These are phyloP conservation scores for Odontamblyopus lacepedii DNA, from an alignment of 2,797 vertebrate species.

Conservation along the genomic window DNA sequence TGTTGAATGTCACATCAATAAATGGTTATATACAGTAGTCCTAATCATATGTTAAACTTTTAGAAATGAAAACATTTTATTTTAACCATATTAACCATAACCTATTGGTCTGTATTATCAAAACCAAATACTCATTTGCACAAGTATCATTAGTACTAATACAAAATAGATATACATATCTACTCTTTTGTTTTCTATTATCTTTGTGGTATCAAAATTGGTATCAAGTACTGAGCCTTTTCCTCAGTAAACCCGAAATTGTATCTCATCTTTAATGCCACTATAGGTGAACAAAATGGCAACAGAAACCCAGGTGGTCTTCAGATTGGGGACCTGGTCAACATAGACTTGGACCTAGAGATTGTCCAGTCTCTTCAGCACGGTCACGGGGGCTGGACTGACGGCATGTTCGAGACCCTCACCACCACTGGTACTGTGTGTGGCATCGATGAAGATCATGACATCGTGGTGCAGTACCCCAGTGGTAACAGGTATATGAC, in stretches of 20 bases:
- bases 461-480: slow-evolving; percentile 98
- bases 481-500: slow-evolving; percentile 93
- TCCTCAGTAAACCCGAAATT: not conserved
- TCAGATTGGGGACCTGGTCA: slow-evolving; percentile 96
- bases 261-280: too few species aligned
- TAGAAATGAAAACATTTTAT: not conserved
- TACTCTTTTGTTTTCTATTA: too few species aligned
- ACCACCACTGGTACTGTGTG: slow-evolving; percentile 98
- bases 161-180: too few species aligned
- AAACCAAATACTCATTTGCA: too few species aligned
- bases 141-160: too few species aligned
- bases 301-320: slow-evolving; percentile 97
- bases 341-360: slow-evolving; percentile 97
- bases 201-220: not conserved
- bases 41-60: not conserved
- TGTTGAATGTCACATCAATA: not conserved
- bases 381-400: slow-evolving; percentile 97
- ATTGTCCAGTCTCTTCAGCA: slow-evolving; percentile 99
- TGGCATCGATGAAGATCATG: slow-evolving; percentile 98
- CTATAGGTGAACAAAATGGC: slow-evolving; percentile 96
- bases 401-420: slow-evolving; percentile 99
- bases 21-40: not conserved
- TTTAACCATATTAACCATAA: too few species aligned
- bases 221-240: too few species aligned
- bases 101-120: too few species aligned